Evolutionary conservation across 2,113 vertebrate genomes (phyloP).

Genomic region (Rhagologus leucostigma): DNA sequence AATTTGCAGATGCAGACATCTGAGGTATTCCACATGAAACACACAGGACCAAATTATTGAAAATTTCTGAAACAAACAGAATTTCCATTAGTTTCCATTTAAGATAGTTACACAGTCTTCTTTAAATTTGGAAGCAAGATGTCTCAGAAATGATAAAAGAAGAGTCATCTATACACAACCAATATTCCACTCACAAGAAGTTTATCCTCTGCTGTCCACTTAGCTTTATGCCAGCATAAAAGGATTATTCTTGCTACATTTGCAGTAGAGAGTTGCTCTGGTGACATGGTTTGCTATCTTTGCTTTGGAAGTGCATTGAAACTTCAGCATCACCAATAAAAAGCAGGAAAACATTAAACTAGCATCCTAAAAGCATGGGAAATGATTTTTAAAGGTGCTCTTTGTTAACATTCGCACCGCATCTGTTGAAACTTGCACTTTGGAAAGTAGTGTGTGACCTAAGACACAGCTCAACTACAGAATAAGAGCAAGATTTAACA

Average conservation of each 20-base stretch:
- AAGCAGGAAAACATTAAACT: not conserved
- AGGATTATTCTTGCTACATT: not conserved
- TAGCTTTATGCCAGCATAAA: not conserved
- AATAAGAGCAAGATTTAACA: not conserved
- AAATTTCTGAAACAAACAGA: not conserved
- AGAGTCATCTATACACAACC: not conserved
- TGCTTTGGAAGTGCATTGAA: not conserved
- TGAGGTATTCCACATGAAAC: not conserved
- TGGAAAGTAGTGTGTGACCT: not conserved
- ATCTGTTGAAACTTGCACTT: not conserved
- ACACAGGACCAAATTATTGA: not conserved
- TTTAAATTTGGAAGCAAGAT: not conserved
- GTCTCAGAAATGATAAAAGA: not conserved
- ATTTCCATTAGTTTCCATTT: not conserved
- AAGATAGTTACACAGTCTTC: not conserved
- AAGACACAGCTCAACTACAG: not conserved
- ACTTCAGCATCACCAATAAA: not conserved
- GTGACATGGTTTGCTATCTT: not conserved
- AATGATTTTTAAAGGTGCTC: not conserved
- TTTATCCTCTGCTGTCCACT: not conserved
- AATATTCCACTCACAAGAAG: not conserved
- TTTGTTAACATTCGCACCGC: not conserved
- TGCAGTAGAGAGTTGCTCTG: not conserved
- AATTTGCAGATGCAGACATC: not conserved
- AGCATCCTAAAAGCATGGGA: not conserved